phyloP scores from a whole-genome alignment of 2,797 vertebrate species.

The Arrhamphus sclerolepis region DNA sequence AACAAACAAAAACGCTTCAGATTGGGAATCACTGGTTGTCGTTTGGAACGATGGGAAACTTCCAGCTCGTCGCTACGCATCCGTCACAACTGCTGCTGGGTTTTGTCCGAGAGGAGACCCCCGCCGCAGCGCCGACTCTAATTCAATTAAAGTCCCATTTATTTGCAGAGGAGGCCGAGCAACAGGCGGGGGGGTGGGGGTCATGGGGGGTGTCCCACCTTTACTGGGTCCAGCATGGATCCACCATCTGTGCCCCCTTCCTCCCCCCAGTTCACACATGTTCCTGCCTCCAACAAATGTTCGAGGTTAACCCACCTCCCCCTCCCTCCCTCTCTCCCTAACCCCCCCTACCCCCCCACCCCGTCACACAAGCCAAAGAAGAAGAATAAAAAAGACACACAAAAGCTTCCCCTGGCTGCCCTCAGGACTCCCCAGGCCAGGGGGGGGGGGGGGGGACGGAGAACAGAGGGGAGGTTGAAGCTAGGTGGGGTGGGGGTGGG shows the following conservation, averaged over 20 bases:
- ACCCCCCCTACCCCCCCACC: constrained; percentile 66
- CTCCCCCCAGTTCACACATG: constrained; percentile 64
- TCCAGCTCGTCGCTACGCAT: constrained; percentile 67
- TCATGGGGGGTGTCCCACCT: constrained; percentile 92
- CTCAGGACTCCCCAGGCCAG: constrained; percentile 85
- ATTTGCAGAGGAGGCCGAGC: constrained; percentile 92
- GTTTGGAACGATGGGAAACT: constrained; percentile 33
- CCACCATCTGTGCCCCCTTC: constrained; percentile 92
- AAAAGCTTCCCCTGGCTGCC: constrained; percentile 94
- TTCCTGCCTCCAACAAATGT: constrained; percentile 90
- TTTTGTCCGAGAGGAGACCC: constrained; percentile 88
- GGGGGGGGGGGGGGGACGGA: constrained; percentile 67
- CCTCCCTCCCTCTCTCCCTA: too few species aligned
- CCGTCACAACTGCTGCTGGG: constrained; percentile 43
- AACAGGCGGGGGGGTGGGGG: constrained; percentile 84
- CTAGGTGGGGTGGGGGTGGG: constrained; percentile 38
- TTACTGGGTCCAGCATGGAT: constrained; percentile 91
- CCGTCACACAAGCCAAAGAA: constrained; percentile 91
- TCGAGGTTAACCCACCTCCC: constrained; percentile 78
- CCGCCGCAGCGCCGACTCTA: constrained; percentile 90
- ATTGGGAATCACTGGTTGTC: too few species aligned
- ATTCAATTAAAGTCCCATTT: constrained; percentile 99
- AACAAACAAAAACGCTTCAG: too few species aligned
- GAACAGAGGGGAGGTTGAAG: constrained; percentile 50
- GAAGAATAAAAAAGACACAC: constrained; percentile 90